Percentiles rank a stretch among this genome's conserved stretches.
Evolutionary conservation across 2,888 invertebrate genomes (phyloP).

Genomic region (Willowsia nigromaculata): DNA sequence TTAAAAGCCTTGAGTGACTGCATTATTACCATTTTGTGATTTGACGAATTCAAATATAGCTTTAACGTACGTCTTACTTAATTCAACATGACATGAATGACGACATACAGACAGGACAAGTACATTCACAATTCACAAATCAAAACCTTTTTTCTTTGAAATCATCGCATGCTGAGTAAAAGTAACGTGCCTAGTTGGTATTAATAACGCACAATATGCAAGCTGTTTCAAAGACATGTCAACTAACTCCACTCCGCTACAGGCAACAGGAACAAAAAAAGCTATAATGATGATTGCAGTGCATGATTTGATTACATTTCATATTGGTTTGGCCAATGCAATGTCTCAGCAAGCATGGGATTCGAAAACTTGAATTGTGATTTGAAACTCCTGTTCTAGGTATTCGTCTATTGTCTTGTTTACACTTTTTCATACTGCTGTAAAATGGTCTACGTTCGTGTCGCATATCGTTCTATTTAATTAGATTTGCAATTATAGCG

Average conservation of each 20-base stretch:
- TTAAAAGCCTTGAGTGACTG: not conserved
- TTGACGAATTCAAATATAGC: not conserved
- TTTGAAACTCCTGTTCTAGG: not conserved
- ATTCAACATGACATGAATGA: slow-evolving; percentile 5
- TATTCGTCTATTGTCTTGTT: not conserved
- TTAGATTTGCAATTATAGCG: slow-evolving; percentile 19
- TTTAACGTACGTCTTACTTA: not conserved
- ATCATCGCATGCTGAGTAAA: not conserved
- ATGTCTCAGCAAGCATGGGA: not conserved
- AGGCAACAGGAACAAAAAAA: not conserved
- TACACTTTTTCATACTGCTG: not conserved
- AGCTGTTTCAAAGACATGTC: not conserved
- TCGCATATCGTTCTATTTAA: not conserved
- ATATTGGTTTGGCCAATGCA: not conserved
- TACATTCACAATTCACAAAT: not conserved
- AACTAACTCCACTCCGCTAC: not conserved
- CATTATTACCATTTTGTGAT: not conserved
- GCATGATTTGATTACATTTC: not conserved
- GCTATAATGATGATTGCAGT: not conserved
- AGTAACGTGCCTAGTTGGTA: not conserved
- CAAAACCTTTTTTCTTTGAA: not conserved
- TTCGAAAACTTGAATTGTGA: not conserved
- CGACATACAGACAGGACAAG: not conserved
- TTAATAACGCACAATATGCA: not conserved
- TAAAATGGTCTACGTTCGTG: not conserved